Conservation (phyloP, 2,888 invertebrate species). For the Encarsia formosa region DNA sequence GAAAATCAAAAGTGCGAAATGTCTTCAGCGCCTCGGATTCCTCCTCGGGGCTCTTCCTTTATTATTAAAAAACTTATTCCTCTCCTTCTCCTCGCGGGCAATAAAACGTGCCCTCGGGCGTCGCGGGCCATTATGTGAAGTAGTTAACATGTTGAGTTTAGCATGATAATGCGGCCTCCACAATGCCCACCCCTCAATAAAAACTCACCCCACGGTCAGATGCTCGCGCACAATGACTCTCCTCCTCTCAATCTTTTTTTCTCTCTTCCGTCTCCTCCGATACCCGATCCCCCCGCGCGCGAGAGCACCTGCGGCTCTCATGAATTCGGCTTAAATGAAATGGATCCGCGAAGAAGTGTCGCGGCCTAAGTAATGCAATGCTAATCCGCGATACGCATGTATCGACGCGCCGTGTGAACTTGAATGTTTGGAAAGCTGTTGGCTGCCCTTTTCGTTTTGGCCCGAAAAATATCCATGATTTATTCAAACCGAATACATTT, state of each 20-base stretch:
- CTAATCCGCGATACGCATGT: slow-evolving; percentile 42
- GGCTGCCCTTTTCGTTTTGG: no score
- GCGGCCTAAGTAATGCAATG: slow-evolving; percentile 43
- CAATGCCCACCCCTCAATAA: slow-evolving; percentile 47
- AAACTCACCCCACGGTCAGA: slow-evolving; percentile 49
- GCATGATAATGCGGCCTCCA: slow-evolving; percentile 51
- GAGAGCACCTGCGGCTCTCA: slow-evolving; percentile 32
- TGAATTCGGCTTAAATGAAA: slow-evolving; percentile 53
- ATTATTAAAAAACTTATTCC: no score
- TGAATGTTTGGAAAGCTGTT: no score
- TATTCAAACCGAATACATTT: no score
- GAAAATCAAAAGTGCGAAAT: no score
- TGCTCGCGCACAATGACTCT: slow-evolving; percentile 48
- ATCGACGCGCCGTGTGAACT: no score
- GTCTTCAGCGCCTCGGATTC: no score
- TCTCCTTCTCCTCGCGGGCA: no score
- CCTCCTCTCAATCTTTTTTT: no score
- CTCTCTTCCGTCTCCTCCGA: slow-evolving; percentile 41
- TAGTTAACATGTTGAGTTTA: slow-evolving; percentile 60
- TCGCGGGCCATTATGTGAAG: slow-evolving; percentile 56
- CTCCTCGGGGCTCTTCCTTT: no score
- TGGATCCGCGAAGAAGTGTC: slow-evolving; percentile 38
- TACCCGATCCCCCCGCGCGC: slow-evolving; percentile 42
- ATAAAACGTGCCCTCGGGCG: neutral
- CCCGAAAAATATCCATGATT: no score